phyloP scores from a whole-genome alignment of 1,140 invertebrate species.

The Oncopodura yosiiana region DNA sequence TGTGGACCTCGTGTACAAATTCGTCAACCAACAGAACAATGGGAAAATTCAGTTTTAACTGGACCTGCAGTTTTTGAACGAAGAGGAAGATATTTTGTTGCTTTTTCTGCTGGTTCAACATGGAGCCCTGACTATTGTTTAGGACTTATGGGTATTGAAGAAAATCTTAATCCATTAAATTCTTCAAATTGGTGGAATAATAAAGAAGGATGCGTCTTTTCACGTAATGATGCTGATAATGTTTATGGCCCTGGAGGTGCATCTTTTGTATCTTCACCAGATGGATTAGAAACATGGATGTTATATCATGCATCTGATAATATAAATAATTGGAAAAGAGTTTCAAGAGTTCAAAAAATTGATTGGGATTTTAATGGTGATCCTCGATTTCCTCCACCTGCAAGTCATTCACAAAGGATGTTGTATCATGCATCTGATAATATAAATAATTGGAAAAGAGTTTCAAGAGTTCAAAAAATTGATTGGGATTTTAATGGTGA shows the following conservation, averaged over 20 bases:
- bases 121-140: constrained; percentile 14
- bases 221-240: constrained; percentile 12
- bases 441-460: no score
- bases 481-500: constrained; percentile 2
- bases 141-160: constrained; percentile 7
- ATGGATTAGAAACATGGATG: constrained; percentile 6
- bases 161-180: background rate
- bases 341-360: constrained; percentile 21
- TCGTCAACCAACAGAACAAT: constrained; percentile 6
- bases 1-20: constrained; percentile 3
- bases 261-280: constrained; percentile 10
- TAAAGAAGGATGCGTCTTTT: background rate
- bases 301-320: constrained; percentile 4
- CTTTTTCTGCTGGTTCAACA: constrained; percentile 9
- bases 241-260: constrained; percentile 17
- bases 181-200: constrained; percentile 4
- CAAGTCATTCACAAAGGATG: no score
- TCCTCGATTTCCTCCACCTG: constrained; percentile 10
- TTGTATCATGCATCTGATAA: no score
- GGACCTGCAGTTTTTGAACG: constrained; percentile 3
- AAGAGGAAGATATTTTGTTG: constrained; percentile 13
- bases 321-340: background rate
- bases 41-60: constrained; percentile 9
- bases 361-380: constrained; percentile 13
- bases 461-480: constrained; percentile 9